Evolutionary conservation across 1,140 invertebrate species (phyloP).

Genomic region (Pseudomyrmex cubaensis): DNA sequence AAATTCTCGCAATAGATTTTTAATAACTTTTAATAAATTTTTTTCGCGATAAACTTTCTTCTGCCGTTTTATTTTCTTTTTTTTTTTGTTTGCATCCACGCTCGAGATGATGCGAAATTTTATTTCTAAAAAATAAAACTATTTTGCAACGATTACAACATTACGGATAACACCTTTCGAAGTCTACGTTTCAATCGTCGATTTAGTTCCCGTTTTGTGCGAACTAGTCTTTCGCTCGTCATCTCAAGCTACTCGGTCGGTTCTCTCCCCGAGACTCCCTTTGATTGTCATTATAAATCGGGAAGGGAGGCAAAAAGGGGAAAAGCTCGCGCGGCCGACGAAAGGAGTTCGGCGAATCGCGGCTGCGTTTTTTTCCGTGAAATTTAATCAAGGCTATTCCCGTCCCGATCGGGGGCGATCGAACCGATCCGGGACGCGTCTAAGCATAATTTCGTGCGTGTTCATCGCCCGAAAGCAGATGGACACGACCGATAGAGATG

Average conservation of each 20-base stretch:
- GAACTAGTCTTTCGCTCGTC: not conserved
- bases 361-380: slow-evolving; percentile 52
- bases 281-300: slow-evolving; percentile 18
- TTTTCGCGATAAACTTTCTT: no score
- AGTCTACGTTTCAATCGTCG: slow-evolving; percentile 9
- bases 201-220: not conserved
- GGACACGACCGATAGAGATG: slow-evolving; percentile 67
- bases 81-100: not conserved
- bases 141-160: not conserved
- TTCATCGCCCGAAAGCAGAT: slow-evolving; percentile 62
- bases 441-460: slow-evolving; percentile 68
- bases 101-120: not conserved
- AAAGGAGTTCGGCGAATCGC: slow-evolving; percentile 60
- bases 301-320: slow-evolving; percentile 29
- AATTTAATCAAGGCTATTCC: slow-evolving; percentile 61
- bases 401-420: slow-evolving; percentile 4
- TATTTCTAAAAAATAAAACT: not conserved
- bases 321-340: slow-evolving; percentile 29
- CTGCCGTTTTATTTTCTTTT: no score
- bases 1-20: not conserved
- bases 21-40: not conserved
- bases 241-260: not conserved
- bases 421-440: slow-evolving; percentile 52
- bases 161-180: not conserved
- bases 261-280: not conserved